phyloP scores from a whole-genome alignment of 2,888 invertebrate species.

The Cosmia pyralina region DNA sequence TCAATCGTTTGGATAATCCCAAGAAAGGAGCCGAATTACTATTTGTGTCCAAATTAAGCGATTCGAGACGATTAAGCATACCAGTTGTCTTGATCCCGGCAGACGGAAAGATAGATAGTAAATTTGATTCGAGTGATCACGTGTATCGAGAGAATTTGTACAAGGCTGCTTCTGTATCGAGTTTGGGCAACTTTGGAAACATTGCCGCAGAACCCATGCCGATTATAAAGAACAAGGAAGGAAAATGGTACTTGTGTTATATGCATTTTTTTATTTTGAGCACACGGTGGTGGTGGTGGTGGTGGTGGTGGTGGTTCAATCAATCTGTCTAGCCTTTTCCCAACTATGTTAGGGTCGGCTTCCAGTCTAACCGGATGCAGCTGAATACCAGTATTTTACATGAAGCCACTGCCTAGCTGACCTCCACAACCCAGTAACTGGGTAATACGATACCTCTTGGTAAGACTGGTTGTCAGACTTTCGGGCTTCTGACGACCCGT shows the following conservation, averaged over 20 bases:
- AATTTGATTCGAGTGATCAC: constrained; percentile 85
- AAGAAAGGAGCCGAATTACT: constrained; percentile 79
- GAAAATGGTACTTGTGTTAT: constrained; percentile 86
- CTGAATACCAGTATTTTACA: too few relatives aligned
- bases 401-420: too few relatives aligned
- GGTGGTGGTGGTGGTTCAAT: too few relatives aligned
- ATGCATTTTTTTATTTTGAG: constrained; percentile 3
- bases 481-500: too few relatives aligned
- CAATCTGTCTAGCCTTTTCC: neutral
- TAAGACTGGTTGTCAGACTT: too few relatives aligned
- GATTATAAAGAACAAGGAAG: constrained; percentile 87
- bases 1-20: constrained; percentile 70
- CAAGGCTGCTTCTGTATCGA: constrained; percentile 86
- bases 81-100: constrained; percentile 84
- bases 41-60: constrained; percentile 81
- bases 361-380: too few relatives aligned
- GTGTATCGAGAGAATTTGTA: constrained; percentile 86
- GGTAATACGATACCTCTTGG: too few relatives aligned
- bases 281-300: too few relatives aligned
- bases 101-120: constrained; percentile 76
- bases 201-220: constrained; percentile 86
- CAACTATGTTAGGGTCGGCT: too few relatives aligned
- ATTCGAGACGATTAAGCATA: constrained; percentile 83
- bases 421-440: too few relatives aligned
- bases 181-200: constrained; percentile 85